A percentile compares a stretch with the other conserved stretches of the same genome.
Conservation (phyloP, 2,888 invertebrate genomes). For the Tachina grossa region DNA sequence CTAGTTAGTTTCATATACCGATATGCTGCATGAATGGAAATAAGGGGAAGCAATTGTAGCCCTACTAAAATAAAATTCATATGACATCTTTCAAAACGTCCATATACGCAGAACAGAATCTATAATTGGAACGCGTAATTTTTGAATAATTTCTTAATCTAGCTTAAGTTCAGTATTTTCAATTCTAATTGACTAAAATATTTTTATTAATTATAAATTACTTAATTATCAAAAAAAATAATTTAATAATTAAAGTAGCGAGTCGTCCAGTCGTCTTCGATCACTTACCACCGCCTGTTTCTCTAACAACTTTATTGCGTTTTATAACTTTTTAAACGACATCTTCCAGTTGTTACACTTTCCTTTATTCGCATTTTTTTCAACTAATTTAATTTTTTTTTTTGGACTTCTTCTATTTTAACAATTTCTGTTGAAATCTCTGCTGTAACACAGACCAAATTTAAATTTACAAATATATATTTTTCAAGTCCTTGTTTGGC, state of each 20-base stretch:
- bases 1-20: too few species aligned
- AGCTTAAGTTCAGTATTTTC: too few species aligned
- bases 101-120: too few species aligned
- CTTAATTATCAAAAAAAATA: too few species aligned
- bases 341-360: conserved; percentile 51
- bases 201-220: too few species aligned
- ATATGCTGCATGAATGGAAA: too few species aligned
- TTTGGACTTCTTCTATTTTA: not conserved
- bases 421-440: conserved; percentile 11
- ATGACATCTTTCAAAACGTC: too few species aligned
- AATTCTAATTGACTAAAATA: too few species aligned
- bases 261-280: not conserved
- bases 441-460: conserved; percentile 35
- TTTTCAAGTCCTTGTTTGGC: conserved; percentile 62
- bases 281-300: not conserved
- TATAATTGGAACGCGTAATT: too few species aligned
- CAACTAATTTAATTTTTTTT: not conserved
- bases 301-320: conserved; percentile 13
- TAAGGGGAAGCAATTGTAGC: too few species aligned
- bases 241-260: not conserved
- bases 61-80: too few species aligned
- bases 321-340: not conserved
- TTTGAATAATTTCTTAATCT: too few species aligned
- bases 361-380: conserved; percentile 29
- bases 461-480: conserved; percentile 1